Base-by-base conservation (phyloP, 1,140 invertebrate genomes). In the Dysdera silvatica region DNA sequence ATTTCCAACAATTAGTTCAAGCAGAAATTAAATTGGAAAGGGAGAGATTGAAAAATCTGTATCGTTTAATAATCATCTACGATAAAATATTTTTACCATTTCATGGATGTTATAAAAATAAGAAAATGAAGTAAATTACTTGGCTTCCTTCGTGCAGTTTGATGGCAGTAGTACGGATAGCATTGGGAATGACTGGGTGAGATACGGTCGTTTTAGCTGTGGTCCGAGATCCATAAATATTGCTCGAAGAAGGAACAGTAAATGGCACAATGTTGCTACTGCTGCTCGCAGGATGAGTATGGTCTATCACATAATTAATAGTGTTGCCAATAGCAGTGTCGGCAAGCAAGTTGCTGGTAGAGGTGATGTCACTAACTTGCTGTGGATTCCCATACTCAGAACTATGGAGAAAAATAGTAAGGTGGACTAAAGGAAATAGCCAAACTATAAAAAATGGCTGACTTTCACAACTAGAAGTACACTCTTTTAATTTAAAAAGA, bases 61-160 rank as follows among this genome's bases (percentile, higher is more conserved):
- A n/a, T n/a, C n/a, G n/a, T n/a, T n/a, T n/a, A n/a, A n/a, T n/a
- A n/a, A n/a, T n/a, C n/a, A n/a, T n/a, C n/a, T n/a, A n/a, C n/a
- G n/a, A n/a, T n/a, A n/a, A n/a, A n/a, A n/a, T n/a, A n/a, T n/a
- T n/a, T n/a, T n/a, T n/a, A n/a, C n/a, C n/a, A n/a, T 48, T 23
- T 2, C 45, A 16, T 20, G 23, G 12, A 18, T n/a, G 2, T 4
- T 29, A 49, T 8, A 12, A 49, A 29, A 14, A 29, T 16, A 2
- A 28, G 20, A 5, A 29, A 16, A 23, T 49, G 12, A 49, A 6
- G 18, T 48, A 1, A 24, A 6, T 83, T 72, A 83, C 82, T 69
- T 85, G 83, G 73, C 85, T 84, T 65, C 82, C 82, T 72, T 86
- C 85, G 80, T 86, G 74, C 68, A 85, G 78, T 78, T 86, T 86